Conservation (phyloP, 2,113 vertebrate genomes). For the Desmodus rotundus region DNA sequence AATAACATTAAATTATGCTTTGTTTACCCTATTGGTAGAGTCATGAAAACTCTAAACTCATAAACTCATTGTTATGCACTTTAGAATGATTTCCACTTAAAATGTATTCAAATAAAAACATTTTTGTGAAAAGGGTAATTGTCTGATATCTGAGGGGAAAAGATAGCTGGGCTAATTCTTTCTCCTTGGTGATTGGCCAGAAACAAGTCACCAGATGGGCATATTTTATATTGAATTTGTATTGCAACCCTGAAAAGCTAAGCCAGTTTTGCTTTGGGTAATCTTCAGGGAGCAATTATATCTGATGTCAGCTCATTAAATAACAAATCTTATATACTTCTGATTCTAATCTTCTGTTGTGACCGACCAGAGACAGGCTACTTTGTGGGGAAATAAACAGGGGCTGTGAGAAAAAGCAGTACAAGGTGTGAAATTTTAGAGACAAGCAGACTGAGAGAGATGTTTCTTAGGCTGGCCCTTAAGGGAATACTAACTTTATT, state of each 20-base stretch:
- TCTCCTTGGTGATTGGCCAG: not conserved
- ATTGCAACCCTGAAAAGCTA: not conserved
- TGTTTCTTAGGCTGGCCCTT: not conserved
- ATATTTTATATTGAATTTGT: not conserved
- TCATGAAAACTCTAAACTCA: no score
- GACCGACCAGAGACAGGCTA: not conserved
- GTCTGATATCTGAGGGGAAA: not conserved
- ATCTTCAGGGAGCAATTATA: not conserved
- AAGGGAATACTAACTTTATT: not conserved
- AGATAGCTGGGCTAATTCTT: not conserved
- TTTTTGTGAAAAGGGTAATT: not conserved
- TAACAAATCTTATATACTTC: not conserved
- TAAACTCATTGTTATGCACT: not conserved
- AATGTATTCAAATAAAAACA: not conserved
- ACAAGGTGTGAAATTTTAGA: not conserved
- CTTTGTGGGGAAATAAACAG: not conserved
- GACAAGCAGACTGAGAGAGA: not conserved
- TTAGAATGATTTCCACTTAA: slow-evolving; percentile 21
- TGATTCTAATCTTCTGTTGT: not conserved
- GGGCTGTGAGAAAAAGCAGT: not conserved
- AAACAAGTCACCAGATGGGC: not conserved
- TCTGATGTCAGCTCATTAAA: not conserved
- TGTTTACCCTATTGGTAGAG: not conserved
- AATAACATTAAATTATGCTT: not conserved
- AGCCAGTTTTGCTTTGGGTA: not conserved